Conservation (phyloP, 1,140 invertebrate species). For the Whitmania pigra region DNA sequence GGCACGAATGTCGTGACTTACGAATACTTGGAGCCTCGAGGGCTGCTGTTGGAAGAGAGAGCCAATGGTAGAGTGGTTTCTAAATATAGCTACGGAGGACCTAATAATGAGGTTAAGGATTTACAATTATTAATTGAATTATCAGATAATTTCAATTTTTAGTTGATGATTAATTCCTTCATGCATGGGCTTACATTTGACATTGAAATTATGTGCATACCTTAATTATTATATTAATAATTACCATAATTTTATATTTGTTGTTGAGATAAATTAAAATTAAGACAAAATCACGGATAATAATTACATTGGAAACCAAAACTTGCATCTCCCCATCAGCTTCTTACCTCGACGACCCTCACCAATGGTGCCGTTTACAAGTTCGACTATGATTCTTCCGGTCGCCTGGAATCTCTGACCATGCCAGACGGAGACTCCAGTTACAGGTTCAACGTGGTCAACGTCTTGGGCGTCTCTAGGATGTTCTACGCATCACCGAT, state of each 20-base stretch:
- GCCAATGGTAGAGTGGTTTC: slow-evolving; percentile 60
- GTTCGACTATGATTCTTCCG: background rate
- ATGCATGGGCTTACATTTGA: too few relatives aligned
- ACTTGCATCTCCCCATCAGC: background rate
- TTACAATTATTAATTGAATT: background rate
- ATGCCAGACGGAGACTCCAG: background rate
- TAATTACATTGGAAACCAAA: too few relatives aligned
- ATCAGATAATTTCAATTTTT: too few relatives aligned
- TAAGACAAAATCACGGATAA: too few relatives aligned
- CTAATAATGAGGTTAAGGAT: slow-evolving; percentile 26
- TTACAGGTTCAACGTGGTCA: background rate
- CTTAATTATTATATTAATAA: too few relatives aligned
- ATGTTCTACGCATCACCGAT: background rate
- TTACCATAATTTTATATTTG: too few relatives aligned
- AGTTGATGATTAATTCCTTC: too few relatives aligned
- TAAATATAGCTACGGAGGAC: slow-evolving; percentile 49
- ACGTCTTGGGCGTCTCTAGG: background rate
- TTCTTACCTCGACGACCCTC: background rate
- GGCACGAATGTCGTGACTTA: slow-evolving; percentile 70
- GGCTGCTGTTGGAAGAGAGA: slow-evolving; percentile 66
- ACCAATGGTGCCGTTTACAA: background rate
- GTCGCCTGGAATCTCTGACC: background rate
- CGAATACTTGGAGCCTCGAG: slow-evolving; percentile 65
- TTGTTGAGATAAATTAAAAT: too few relatives aligned
- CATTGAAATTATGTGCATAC: too few relatives aligned